phyloP scores from a whole-genome alignment of 1,140 invertebrate genomes.

The Leucophenga varia region DNA sequence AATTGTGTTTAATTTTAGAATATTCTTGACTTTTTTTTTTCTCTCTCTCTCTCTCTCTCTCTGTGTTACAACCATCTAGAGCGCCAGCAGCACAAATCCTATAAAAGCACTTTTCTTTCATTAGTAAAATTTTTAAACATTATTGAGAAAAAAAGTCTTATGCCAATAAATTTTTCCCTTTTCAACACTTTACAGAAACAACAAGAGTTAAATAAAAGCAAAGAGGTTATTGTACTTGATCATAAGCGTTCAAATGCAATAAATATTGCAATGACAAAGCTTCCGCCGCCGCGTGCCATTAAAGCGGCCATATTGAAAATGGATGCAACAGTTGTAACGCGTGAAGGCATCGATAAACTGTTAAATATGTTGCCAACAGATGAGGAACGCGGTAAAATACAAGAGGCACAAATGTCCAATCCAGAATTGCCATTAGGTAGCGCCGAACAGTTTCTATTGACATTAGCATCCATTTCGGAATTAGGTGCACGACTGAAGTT shows the following conservation, averaged over 20 bases:
- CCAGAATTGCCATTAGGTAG: slow-evolving; percentile 94
- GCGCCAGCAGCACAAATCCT: too few relatives aligned
- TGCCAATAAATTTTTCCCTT: slow-evolving; percentile 2
- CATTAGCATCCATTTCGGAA: slow-evolving; percentile 93
- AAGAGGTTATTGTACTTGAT: slow-evolving; percentile 94
- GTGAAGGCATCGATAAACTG: slow-evolving; percentile 98
- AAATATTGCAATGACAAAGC: slow-evolving; percentile 99
- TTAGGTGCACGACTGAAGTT: slow-evolving; percentile 91
- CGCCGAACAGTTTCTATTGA: slow-evolving; percentile 97
- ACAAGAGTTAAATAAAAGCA: slow-evolving; percentile 90
- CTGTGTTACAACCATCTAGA: slow-evolving; percentile 8
- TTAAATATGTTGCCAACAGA: slow-evolving; percentile 96
- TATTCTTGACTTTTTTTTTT: slow-evolving; percentile 12
- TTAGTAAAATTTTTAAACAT: too few relatives aligned
- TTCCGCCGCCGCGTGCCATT: slow-evolving; percentile 95
- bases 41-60: slow-evolving; percentile 1
- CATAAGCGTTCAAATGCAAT: slow-evolving; percentile 98
- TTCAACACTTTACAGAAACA: slow-evolving; percentile 72
- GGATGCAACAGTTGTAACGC: slow-evolving; percentile 97
- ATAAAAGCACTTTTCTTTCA: too few relatives aligned
- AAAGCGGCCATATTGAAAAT: slow-evolving; percentile 99
- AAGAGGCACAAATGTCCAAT: slow-evolving; percentile 87
- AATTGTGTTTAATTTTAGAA: too few relatives aligned
- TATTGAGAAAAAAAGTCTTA: too few relatives aligned
- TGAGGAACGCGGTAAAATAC: slow-evolving; percentile 94